These are phyloP conservation scores for Cossypha heuglini DNA, from an alignment of 2,797 vertebrate species.

Conservation along the genomic window DNA sequence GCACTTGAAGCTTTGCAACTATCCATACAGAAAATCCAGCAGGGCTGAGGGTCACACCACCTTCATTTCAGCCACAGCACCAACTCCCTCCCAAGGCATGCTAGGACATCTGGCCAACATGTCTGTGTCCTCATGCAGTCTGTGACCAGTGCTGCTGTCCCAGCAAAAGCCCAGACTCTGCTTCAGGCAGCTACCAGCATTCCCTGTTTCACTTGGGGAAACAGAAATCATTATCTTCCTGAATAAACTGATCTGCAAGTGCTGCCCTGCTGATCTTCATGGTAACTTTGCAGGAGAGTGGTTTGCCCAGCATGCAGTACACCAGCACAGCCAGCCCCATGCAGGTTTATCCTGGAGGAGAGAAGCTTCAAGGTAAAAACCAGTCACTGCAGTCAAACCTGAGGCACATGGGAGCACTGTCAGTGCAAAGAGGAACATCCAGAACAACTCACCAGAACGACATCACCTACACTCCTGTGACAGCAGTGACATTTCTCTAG, in stretches of 20 bases:
- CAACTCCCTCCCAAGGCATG: background rate
- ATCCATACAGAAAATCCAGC: background rate
- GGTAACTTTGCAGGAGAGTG: background rate
- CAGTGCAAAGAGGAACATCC: background rate
- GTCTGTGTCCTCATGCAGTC: background rate
- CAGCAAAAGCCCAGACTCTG: background rate
- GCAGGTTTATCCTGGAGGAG: background rate
- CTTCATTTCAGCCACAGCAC: background rate
- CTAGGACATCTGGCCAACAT: background rate
- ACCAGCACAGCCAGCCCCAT: rapidly evolving
- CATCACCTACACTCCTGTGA: background rate
- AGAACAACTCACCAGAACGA: background rate
- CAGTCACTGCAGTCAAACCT: background rate
- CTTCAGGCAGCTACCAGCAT: background rate
- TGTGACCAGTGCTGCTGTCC: background rate
- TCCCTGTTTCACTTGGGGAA: background rate
- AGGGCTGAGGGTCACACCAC: background rate
- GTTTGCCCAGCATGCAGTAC: background rate
- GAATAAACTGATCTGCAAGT: background rate
- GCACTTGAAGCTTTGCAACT: background rate
- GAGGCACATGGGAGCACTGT: background rate
- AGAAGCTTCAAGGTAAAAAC: background rate
- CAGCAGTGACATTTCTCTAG: rapidly evolving
- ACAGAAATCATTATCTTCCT: background rate
- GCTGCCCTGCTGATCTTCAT: background rate